These are phyloP conservation scores for Matsumurasca onukii DNA, from an alignment of 1,140 invertebrate genomes.

Conservation along the genomic window DNA sequence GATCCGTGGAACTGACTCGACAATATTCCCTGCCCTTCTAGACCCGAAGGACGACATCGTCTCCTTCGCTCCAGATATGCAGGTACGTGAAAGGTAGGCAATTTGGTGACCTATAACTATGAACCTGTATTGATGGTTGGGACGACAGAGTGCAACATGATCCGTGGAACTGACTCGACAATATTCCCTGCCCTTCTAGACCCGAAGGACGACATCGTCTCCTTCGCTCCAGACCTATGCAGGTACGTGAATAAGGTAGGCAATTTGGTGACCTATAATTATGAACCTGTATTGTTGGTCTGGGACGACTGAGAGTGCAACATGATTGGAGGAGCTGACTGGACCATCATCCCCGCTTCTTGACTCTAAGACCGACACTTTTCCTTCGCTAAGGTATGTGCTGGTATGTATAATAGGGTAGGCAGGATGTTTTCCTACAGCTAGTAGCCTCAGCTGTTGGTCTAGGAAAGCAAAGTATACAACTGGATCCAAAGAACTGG, in stretches of 20 bases:
- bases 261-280: background rate
- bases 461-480: slow-evolving; percentile 43
- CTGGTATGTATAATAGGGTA: slow-evolving; percentile 40
- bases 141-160: slow-evolving; percentile 42
- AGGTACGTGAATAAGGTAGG: slow-evolving; percentile 34
- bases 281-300: slow-evolving; percentile 28
- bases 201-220: slow-evolving; percentile 34
- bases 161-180: slow-evolving; percentile 49
- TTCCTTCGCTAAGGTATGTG: slow-evolving; percentile 41
- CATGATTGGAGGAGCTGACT: slow-evolving; percentile 48
- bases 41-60: slow-evolving; percentile 35
- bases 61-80: slow-evolving; percentile 42
- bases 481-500: slow-evolving; percentile 48
- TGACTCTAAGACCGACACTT: slow-evolving; percentile 33
- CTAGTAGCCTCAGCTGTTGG: slow-evolving; percentile 41
- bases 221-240: slow-evolving; percentile 42
- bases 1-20: slow-evolving; percentile 49
- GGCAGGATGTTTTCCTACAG: slow-evolving; percentile 47
- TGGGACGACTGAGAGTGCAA: slow-evolving; percentile 44
- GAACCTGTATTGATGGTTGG: slow-evolving; percentile 39
- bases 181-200: slow-evolving; percentile 48
- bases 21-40: slow-evolving; percentile 49
- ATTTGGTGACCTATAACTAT: background rate
- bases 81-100: slow-evolving; percentile 34
- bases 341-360: slow-evolving; percentile 49